Conservation (phyloP, 2,797 vertebrate species). For the Coracias cyanogaster region DNA sequence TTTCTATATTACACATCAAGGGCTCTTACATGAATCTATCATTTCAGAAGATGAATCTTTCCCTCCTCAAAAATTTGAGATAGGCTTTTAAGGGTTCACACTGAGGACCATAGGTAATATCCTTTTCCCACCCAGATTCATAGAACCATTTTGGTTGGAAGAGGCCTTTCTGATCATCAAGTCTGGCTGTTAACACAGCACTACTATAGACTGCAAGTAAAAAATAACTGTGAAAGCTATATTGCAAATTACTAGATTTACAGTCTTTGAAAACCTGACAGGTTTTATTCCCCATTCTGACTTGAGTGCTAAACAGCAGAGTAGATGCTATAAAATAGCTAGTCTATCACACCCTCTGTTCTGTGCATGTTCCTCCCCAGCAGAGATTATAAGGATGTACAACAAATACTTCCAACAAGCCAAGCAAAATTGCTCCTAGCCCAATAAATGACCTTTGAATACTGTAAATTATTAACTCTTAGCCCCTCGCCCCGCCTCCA, state of each 20-base stretch:
- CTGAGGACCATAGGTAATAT: not conserved
- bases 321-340: slow-evolving; percentile 20
- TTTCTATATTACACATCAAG: not conserved
- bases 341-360: not conserved
- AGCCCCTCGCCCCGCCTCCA: accelerated
- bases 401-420: not conserved
- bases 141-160: not conserved
- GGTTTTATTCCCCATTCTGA: not conserved
- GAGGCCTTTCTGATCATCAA: not conserved
- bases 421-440: not conserved
- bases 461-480: not conserved
- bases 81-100: not conserved
- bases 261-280: not conserved
- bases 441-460: not conserved
- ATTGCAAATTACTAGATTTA: slow-evolving; percentile 20
- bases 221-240: slow-evolving; percentile 20
- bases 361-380: not conserved
- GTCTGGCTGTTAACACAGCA: not conserved
- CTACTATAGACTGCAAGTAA: not conserved
- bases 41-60: not conserved
- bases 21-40: not conserved
- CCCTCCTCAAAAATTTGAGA: not conserved
- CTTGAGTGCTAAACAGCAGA: not conserved
- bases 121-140: not conserved
- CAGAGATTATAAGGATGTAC: not conserved